Evolutionary conservation across 1,140 invertebrate species (phyloP), one percentile per base, ranked within the genome.

Genomic region (Aphis craccivora): DNA sequence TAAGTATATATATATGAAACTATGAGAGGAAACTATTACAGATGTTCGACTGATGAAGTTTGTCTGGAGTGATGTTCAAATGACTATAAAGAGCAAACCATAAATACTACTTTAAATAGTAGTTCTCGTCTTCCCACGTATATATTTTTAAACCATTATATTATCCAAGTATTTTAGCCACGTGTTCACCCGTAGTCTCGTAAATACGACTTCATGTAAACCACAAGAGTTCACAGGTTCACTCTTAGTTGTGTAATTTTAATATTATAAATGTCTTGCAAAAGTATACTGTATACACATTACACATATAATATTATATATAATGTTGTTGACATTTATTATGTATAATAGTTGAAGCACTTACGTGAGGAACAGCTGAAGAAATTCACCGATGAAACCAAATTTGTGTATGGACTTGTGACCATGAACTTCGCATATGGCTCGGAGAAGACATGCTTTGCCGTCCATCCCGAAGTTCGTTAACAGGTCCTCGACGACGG

Each of bases 371-470:
- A 98, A 98, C 30, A 98, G 94, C 95, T 97, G 97, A 55, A 97
- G 95, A 94, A 98, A 96, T 96, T 98, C 97, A 0, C 97, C 97
- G 40, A 98, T 95, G 30, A 98, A 96, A 20, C 97, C 97, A 94
- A 97, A 97, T 94, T 97, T 97, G 60, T 95, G 96, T n/a, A 98
- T 94, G 1, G 97, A 97, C 35, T 95, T 94, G 94, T 97, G 96
- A 11, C 97, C 97, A 94, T 98, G 97, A 67, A 98, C 97, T 95
- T 98, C 98, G 94, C 98, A 98, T 90, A 98, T 98, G 8, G 97
- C 97, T 94, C 98, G 95, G 76, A 98, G 95, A 6, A 98, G 95
- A 95, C 98, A 98, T 18, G 97, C 97, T 95, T 97, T 97, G 5
- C 98, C 98, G 94, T 97, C 96, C 95, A 98, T 95, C 8, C 97